A percentile compares a stretch with the other conserved stretches of the same genome.
These are phyloP conservation scores for Oscheius sp. DNA, from an alignment of 2,888 invertebrate species.

Conservation along the genomic window DNA sequence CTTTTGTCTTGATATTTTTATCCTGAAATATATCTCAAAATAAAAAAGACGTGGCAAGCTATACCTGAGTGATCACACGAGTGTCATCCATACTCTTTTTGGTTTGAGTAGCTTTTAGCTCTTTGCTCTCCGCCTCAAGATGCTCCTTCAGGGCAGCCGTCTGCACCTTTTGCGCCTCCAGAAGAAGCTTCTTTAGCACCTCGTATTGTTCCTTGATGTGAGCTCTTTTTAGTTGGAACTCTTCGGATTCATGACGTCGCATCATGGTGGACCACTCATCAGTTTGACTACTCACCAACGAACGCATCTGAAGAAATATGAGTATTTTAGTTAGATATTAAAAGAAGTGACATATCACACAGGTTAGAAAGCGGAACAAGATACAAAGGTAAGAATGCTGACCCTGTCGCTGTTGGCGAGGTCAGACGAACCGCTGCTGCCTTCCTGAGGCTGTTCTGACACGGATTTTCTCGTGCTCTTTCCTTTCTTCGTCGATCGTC, in stretches of 20 bases:
- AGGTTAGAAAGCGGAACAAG: too few species aligned
- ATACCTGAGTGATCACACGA: conserved; percentile 82
- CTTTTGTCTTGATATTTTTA: conserved; percentile 93
- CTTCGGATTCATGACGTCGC: conserved; percentile 82
- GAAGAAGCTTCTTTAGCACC: conserved; percentile 83
- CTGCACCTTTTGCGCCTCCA: conserved; percentile 81
- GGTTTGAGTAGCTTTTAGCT: conserved; percentile 92
- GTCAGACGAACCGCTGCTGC: conserved; percentile 41
- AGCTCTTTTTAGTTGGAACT: conserved; percentile 82
- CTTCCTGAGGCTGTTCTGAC: conserved; percentile 28
- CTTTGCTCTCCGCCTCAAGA: conserved; percentile 84
- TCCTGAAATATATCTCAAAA: conserved; percentile 78
- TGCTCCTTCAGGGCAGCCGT: conserved; percentile 61
- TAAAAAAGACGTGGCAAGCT: neutral
- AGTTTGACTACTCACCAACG: conserved; percentile 90
- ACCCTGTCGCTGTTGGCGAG: conserved; percentile 38
- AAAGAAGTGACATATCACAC: neutral
- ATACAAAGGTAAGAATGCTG: neutral
- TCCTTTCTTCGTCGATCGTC: conserved; percentile 66
- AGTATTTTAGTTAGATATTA: neutral
- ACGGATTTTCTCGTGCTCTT: conserved; percentile 51
- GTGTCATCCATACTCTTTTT: conserved; percentile 96
- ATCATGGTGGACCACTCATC: conserved; percentile 93
- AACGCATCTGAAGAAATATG: conserved; percentile 73
- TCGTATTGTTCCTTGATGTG: conserved; percentile 78